A percentile compares a stretch with the other conserved stretches of the same genome.
Conservation (phyloP, 2,113 vertebrate species). For the Urocolius indicus region DNA sequence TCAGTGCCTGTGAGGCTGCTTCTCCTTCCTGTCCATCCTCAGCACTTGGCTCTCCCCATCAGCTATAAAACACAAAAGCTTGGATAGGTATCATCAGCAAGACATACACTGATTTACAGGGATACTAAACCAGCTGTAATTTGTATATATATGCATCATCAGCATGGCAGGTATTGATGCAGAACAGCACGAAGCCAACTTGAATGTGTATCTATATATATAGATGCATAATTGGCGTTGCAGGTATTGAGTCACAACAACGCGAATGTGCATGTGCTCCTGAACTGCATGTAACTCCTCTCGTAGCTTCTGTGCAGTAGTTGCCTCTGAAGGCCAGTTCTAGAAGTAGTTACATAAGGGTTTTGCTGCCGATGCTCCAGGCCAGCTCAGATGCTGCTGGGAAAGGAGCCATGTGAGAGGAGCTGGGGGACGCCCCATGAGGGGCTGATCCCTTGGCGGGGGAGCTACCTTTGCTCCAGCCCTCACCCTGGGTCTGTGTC, state of each 20-base stretch:
- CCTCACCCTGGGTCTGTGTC: rapidly evolving
- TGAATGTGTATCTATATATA: not conserved
- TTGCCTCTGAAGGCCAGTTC: not conserved
- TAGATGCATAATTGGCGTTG: not conserved
- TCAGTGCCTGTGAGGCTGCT: not conserved
- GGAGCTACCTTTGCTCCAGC: not conserved
- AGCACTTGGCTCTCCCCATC: not conserved
- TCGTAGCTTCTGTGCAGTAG: not conserved
- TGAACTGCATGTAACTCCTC: not conserved
- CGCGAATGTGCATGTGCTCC: not conserved
- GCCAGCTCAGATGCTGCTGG: not conserved
- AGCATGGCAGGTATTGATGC: not conserved
- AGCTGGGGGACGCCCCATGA: not conserved
- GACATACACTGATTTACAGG: not conserved
- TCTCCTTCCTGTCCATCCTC: not conserved
- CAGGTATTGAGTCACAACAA: not conserved
- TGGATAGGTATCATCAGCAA: not conserved
- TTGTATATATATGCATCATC: not conserved
- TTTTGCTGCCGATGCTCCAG: not conserved
- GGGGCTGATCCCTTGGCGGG: not conserved
- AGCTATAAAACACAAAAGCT: not conserved
- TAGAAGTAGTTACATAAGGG: not conserved
- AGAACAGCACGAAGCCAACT: not conserved
- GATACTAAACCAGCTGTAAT: not conserved
- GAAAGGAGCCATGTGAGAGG: not conserved